phyloP scores from a whole-genome alignment of 2,797 vertebrate genomes.

The Falco berigora region DNA sequence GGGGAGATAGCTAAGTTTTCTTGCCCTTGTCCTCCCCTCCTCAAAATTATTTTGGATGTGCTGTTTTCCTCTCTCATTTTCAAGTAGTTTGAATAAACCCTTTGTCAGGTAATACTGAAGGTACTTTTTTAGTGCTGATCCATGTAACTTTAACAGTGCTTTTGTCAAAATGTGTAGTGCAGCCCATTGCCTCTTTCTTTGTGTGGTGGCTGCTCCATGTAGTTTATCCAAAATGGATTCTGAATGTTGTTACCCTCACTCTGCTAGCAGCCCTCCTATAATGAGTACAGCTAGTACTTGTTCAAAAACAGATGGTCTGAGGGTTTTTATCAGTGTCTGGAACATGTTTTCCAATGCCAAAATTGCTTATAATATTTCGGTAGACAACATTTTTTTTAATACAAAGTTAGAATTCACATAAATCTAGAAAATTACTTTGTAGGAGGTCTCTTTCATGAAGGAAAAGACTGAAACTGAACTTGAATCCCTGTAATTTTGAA shows the following conservation, averaged over 20 bases:
- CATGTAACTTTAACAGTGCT: background rate
- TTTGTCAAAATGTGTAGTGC: background rate
- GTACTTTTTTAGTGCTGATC: background rate
- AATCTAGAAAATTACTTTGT: background rate
- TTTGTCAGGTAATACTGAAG: background rate
- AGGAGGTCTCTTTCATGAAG: background rate
- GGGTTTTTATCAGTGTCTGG: background rate
- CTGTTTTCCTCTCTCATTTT: background rate
- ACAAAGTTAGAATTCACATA: background rate
- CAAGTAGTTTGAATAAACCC: background rate
- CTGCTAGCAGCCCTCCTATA: background rate
- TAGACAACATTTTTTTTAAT: background rate
- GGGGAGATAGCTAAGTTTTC: background rate
- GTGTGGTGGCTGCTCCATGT: background rate
- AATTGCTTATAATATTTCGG: background rate
- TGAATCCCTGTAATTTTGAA: background rate
- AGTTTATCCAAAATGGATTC: background rate
- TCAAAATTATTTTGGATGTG: background rate
- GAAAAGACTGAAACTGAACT: background rate
- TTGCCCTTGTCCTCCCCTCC: background rate
- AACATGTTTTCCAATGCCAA: background rate
- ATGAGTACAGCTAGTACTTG: background rate
- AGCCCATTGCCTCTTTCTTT: background rate
- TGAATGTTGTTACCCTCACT: background rate
- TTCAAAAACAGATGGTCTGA: background rate